These are phyloP conservation scores for Pterophyllum scalare DNA, from an alignment of 2,113 vertebrate genomes.

Conservation along the genomic window DNA sequence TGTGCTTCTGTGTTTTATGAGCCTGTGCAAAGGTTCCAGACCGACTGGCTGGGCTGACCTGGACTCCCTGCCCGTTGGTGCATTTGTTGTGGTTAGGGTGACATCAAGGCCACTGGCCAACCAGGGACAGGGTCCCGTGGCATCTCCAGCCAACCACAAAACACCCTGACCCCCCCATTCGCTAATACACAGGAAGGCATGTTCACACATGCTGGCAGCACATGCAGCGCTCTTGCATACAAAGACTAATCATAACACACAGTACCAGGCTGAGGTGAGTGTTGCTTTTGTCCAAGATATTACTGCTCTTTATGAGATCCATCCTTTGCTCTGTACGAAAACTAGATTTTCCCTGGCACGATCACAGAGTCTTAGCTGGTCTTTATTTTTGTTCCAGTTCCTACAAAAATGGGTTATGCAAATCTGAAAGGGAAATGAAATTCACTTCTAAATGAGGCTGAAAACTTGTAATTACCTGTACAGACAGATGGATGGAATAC, in stretches of 20 bases:
- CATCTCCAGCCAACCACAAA: conserved; percentile 57
- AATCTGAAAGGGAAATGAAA: conserved; percentile 54
- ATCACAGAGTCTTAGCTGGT: conserved; percentile 32
- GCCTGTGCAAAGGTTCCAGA: conserved; percentile 77
- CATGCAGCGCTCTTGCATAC: conserved; percentile 33
- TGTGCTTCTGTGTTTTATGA: conserved; percentile 83
- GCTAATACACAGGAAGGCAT: conserved; percentile 47
- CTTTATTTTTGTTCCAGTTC: conserved; percentile 61
- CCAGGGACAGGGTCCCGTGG: conserved; percentile 35
- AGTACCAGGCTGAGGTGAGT: conserved; percentile 25
- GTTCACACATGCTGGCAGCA: conserved; percentile 44
- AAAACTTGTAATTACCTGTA: conserved; percentile 51
- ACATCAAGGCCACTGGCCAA: conserved; percentile 76
- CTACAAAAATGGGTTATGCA: conserved; percentile 48
- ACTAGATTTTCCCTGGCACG: conserved; percentile 48
- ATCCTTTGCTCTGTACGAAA: conserved; percentile 48
- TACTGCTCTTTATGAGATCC: conserved; percentile 43
- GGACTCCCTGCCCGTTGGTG: conserved; percentile 65
- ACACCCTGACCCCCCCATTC: conserved; percentile 21
- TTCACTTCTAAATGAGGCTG: conserved; percentile 32
- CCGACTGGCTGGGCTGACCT: conserved; percentile 75
- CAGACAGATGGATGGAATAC: conserved; percentile 46
- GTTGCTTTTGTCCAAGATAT: conserved; percentile 53
- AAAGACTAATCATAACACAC: conserved; percentile 48
- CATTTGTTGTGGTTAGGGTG: conserved; percentile 58